Evolutionary conservation across 2,888 invertebrate genomes (phyloP), one percentile per base, ranked within the genome.

Genomic region (Andrena bucephala): DNA sequence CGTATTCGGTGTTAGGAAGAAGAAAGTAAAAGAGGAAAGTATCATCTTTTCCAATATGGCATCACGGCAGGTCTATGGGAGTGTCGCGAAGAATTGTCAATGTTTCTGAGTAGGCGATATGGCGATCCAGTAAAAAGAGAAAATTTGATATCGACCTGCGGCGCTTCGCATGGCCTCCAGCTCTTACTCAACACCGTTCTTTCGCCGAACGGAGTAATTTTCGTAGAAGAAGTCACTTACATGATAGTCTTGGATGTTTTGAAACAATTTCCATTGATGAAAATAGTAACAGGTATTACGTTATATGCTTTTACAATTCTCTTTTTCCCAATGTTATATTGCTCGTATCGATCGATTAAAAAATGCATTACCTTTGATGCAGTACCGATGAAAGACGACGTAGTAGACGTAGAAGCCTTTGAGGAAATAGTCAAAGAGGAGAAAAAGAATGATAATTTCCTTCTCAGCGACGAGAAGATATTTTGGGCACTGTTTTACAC

Each of bases 211-310:
- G 95, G 95, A 1, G 92, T 95, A 10, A 94, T 96, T 69, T 96
- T 96, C 91, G 95, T 96, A 10, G 96, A 96, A 89, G 96, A 96
- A 91, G 95, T 95, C 16, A 95, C 96, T 0, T 96, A 96, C 87
- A 96, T 96, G 95, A 95, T 95, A 80, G 96, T 95, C 2, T 91
- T 96, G 31, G 94, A 95, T 52, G 92, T 94, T 13, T 95, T 96
- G 81, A 93, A 94, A 77, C 94, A 95, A 84, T 96, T 96, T 86
- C 94, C 95, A 8, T 92, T 94, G 1, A 93, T 95, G 84, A 94
- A 93, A 83, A 92, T 96, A 31, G 91, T 96, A 36, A 93, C 95
- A 89, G 94, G 95, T 95, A 87, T 24, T 66, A 50, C 7, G 42
- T 31, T 33, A 27, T 8, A 10, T 33, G 20, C 1, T 24, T 42